Conservation (phyloP, 2,113 vertebrate species). For the Ictalurus punctatus region DNA sequence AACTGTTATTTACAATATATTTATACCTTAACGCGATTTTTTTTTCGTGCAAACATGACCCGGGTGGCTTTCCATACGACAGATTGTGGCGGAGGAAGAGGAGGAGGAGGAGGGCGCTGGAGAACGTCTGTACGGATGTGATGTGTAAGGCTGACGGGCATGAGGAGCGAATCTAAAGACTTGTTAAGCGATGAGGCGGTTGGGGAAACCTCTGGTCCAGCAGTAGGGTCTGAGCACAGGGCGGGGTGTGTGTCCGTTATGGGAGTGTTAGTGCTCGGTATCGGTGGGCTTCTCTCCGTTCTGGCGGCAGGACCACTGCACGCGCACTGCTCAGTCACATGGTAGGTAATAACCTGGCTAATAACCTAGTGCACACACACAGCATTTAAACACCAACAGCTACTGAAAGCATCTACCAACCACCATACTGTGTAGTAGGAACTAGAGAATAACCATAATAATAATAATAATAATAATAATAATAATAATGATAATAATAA, state of each 20-base stretch:
- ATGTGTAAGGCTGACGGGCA: neutral
- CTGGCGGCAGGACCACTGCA: conserved; percentile 48
- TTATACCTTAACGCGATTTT: neutral
- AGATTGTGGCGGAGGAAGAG: neutral
- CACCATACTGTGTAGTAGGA: neutral
- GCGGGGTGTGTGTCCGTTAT: conserved; percentile 20
- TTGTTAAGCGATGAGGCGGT: neutral
- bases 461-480: neutral
- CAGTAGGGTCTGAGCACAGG: neutral
- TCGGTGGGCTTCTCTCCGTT: conserved; percentile 29
- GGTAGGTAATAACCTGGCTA: conserved; percentile 28
- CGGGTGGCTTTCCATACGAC: conserved; percentile 3
- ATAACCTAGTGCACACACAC: neutral
- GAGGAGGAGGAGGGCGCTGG: neutral
- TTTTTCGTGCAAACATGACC: neutral
- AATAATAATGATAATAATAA: neutral
- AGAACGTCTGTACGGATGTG: conserved; percentile 13
- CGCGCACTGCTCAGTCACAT: conserved; percentile 46
- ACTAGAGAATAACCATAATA: neutral
- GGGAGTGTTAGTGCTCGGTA: conserved; percentile 11
- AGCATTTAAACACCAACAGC: neutral
- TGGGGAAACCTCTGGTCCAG: neutral
- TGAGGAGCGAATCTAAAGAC: conserved; percentile 4
- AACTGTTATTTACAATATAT: neutral
- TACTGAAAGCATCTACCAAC: neutral